Base-by-base conservation (phyloP, 2,888 invertebrate genomes). In the Melanargia galathea region DNA sequence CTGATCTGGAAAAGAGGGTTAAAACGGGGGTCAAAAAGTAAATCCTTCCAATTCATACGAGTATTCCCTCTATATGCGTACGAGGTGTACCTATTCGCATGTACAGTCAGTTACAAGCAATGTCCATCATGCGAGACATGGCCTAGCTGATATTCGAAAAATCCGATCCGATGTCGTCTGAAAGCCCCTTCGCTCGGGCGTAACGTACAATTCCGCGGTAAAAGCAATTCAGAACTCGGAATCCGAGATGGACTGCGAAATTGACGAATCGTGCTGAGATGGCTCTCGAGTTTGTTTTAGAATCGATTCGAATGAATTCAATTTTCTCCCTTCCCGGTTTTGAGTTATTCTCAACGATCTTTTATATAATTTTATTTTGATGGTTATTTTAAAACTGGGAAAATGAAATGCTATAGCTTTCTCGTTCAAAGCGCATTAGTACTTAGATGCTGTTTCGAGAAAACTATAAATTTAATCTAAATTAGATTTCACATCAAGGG, bases 191-290 rank as follows among this genome's bases (percentile, higher is more conserved):
- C 40, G 48, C 30, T 62, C 64, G 48, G 61, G 62, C 65, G 71
- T 67, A 58, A 33, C 26, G 58, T 62, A 54, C 60, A 58, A 51
- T 65, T 62, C 38, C 62, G 67, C 63, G 68, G 69, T 70, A 70
- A 71, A 71, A 72, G 71, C 74, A 76, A 78, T 76, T 77, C 73
- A 68, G 72, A 78, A 74, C 74, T 70, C n/a, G 73, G 69, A 69
- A 71, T 73, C 63, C 68, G 70, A 70, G 70, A 71, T 72, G 68
- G 67, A 73, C 72, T 70, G 64, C 67, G 62, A 70, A 70, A 73
- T 72, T 71, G 72, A 73, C 68, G 71, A 67, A 70, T 72, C 68
- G 68, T 64, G 66, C 67, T 61, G 63, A 69, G 68, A 70, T 55
- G 70, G 68, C 20, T 20, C 66, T 48, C 62, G 61, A 64, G 66